Conservation (phyloP, 2,888 invertebrate genomes). For the Anthophora plumipes region DNA sequence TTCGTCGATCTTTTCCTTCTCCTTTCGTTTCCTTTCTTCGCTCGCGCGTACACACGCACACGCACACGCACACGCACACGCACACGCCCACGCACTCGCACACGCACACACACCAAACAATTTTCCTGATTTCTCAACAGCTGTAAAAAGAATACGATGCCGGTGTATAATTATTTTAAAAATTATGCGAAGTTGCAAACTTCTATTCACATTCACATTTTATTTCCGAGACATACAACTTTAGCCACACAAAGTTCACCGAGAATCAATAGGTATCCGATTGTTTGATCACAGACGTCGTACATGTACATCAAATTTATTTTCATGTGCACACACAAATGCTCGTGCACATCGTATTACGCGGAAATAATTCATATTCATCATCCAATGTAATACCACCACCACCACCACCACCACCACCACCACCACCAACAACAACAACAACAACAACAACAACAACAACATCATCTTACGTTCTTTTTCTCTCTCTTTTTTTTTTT, state of each 20-base stretch:
- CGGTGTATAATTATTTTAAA: background rate
- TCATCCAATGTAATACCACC: background rate
- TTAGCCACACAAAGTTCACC: too few relatives aligned
- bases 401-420: too few relatives aligned
- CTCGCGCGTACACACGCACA: too few relatives aligned
- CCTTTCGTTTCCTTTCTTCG: too few relatives aligned
- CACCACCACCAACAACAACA: too few relatives aligned
- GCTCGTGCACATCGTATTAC: background rate
- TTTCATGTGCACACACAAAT: background rate
- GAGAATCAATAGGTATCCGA: too few relatives aligned
- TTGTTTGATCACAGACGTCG: too few relatives aligned
- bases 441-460: background rate
- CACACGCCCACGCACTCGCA: too few relatives aligned
- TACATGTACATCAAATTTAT: background rate
- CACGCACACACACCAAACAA: too few relatives aligned
- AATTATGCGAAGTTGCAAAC: background rate
- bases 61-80: too few relatives aligned
- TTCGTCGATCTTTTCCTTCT: background rate
- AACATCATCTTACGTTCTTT: background rate
- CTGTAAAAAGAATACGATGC: background rate
- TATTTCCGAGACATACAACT: background rate
- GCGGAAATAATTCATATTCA: conserved; percentile 8
- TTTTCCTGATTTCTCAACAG: too few relatives aligned
- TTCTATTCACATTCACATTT: background rate
- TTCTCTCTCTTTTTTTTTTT: conserved; percentile 5